phyloP scores from a whole-genome alignment of 1,140 invertebrate species.

The Macrocentrus cingulum region DNA sequence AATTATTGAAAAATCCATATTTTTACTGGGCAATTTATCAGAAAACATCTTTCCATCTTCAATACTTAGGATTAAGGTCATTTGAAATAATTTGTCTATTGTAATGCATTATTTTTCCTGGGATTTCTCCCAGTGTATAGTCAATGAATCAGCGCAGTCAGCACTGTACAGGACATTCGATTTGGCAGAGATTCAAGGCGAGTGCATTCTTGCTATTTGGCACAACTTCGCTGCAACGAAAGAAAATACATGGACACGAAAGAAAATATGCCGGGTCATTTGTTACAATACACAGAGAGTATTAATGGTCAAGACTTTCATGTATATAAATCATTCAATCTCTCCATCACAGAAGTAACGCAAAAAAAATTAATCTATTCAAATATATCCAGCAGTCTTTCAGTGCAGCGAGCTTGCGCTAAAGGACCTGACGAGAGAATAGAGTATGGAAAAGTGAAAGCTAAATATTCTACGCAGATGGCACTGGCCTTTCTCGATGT shows the following conservation, averaged over 20 bases:
- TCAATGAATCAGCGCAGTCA: neutral
- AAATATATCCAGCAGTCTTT: neutral
- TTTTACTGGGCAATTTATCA: too few species aligned
- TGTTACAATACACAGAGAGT: neutral
- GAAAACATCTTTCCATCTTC: too few species aligned
- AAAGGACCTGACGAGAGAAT: neutral
- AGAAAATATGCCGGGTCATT: neutral
- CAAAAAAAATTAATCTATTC: neutral
- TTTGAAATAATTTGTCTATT: too few species aligned
- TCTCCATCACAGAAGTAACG: too few species aligned
- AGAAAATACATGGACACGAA: neutral
- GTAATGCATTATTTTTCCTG: neutral
- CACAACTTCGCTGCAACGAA: slow-evolving; percentile 7
- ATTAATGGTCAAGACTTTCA: neutral
- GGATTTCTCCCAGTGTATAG: neutral
- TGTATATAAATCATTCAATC: too few species aligned
- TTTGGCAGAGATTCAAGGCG: slow-evolving; percentile 20
- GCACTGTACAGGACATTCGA: slow-evolving; percentile 19
- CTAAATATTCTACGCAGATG: slow-evolving; percentile 17
- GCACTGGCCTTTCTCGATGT: slow-evolving; percentile 14
- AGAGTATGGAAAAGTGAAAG: neutral
- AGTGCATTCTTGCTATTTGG: slow-evolving; percentile 24
- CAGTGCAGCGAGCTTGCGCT: neutral
- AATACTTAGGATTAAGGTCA: too few species aligned
- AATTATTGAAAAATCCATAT: too few species aligned